A percentile compares a stretch with the other conserved stretches of the same genome.
Evolutionary conservation across 1,140 invertebrate species (phyloP).

Genomic region (Plectrocnemia conspersa): DNA sequence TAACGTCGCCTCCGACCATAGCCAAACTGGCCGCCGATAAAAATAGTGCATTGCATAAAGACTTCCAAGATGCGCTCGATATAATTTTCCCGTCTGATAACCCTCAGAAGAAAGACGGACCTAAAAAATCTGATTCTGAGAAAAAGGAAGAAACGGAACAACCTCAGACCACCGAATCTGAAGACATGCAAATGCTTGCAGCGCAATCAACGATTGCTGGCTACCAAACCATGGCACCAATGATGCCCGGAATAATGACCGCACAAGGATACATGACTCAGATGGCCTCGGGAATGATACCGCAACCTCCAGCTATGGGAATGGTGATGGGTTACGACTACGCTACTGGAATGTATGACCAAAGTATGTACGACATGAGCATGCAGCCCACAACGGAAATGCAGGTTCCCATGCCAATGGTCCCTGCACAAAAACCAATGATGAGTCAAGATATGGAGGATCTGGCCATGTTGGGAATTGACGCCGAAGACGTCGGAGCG

Average conservation of each 20-base stretch:
- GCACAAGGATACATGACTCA: slow-evolving; percentile 34
- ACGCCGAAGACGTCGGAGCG: slow-evolving; percentile 63
- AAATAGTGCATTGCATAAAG: slow-evolving; percentile 51
- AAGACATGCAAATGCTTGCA: slow-evolving; percentile 36
- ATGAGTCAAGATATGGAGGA: slow-evolving; percentile 56
- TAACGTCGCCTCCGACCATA: background rate
- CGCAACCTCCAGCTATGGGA: slow-evolving; percentile 30
- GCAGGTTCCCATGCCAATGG: background rate
- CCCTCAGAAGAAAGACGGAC: slow-evolving; percentile 15
- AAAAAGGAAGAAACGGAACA: background rate
- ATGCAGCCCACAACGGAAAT: background rate
- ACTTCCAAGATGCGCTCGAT: slow-evolving; percentile 65
- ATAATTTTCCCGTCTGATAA: slow-evolving; percentile 61
- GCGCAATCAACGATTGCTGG: slow-evolving; percentile 24
- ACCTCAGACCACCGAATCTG: background rate
- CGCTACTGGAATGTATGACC: slow-evolving; percentile 22
- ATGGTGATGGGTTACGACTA: slow-evolving; percentile 46
- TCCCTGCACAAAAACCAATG: background rate
- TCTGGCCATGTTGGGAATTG: slow-evolving; percentile 64
- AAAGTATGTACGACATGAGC: slow-evolving; percentile 26
- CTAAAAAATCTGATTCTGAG: background rate
- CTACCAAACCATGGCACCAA: slow-evolving; percentile 14
- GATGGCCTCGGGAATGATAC: slow-evolving; percentile 36
- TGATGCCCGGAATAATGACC: slow-evolving; percentile 31
- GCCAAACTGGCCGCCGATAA: slow-evolving; percentile 13